Percentiles rank a stretch among this genome's conserved stretches.
Evolutionary conservation across 2,888 invertebrate genomes (phyloP).

Genomic region (Chirona hameri): DNA sequence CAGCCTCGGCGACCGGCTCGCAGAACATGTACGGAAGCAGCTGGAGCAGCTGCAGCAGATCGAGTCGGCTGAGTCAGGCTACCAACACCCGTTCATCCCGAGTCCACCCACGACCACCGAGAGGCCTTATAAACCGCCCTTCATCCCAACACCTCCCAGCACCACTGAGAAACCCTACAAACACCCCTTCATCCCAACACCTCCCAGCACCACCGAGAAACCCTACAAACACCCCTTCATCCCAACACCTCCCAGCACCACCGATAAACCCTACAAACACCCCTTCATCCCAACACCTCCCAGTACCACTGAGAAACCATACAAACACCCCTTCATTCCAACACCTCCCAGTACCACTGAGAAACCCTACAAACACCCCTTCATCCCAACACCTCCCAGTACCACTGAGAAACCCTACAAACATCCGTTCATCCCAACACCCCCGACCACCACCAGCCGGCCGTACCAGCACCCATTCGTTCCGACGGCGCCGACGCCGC

Average conservation of each 20-base stretch:
- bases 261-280: not conserved
- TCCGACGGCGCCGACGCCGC: not conserved
- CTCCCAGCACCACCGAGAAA: not conserved
- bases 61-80: not conserved
- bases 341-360: not conserved
- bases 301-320: not conserved
- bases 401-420: not conserved
- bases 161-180: not conserved
- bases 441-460: not conserved
- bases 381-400: not conserved
- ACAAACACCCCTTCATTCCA: not conserved
- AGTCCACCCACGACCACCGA: not conserved
- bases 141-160: not conserved
- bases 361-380: not conserved
- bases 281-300: not conserved
- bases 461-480: not conserved
- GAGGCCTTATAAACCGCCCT: not conserved
- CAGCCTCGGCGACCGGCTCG: not conserved
- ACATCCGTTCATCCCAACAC: not conserved
- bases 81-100: not conserved
- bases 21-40: not conserved
- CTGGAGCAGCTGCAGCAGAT: not conserved
- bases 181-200: not conserved
- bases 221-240: not conserved
- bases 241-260: not conserved